These are phyloP conservation scores for Drosophila melanocephala DNA, from an alignment of 2,888 invertebrate species.

Conservation along the genomic window DNA sequence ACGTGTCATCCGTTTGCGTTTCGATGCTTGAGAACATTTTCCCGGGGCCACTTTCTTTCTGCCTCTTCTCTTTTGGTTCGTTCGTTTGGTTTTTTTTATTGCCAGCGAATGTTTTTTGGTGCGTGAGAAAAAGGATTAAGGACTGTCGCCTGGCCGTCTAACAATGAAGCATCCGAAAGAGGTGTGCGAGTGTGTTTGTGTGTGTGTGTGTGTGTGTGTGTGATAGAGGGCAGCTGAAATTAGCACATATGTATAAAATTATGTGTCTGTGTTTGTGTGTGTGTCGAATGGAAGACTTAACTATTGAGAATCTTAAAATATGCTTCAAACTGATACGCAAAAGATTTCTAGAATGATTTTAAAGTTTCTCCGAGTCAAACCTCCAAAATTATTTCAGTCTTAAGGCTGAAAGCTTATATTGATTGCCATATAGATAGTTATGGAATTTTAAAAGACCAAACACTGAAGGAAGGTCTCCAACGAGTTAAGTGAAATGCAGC, in stretches of 20 bases:
- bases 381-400: not conserved
- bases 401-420: not conserved
- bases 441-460: not conserved
- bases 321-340: not conserved
- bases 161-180: conserved; percentile 41
- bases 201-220: conserved; percentile 16
- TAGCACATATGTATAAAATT: not conserved
- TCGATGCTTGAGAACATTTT: conserved; percentile 71
- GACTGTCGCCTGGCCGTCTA: conserved; percentile 51
- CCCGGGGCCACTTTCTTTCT: conserved; percentile 20
- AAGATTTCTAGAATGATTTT: not conserved
- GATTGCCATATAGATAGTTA: not conserved
- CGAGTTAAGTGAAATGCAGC: not conserved
- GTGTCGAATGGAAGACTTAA: not conserved
- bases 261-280: not conserved
- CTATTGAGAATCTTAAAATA: not conserved
- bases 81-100: conserved; percentile 48
- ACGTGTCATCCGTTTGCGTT: conserved; percentile 66
- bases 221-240: conserved; percentile 45
- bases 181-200: conserved; percentile 16
- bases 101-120: conserved; percentile 71
- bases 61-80: conserved; percentile 8
- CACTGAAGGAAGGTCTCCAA: not conserved
- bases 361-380: not conserved
- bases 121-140: conserved; percentile 80